These are phyloP conservation scores for Heliocidaris tuberculata DNA, from an alignment of 35 echinoderm and acorn worm species.

Conservation along the genomic window DNA sequence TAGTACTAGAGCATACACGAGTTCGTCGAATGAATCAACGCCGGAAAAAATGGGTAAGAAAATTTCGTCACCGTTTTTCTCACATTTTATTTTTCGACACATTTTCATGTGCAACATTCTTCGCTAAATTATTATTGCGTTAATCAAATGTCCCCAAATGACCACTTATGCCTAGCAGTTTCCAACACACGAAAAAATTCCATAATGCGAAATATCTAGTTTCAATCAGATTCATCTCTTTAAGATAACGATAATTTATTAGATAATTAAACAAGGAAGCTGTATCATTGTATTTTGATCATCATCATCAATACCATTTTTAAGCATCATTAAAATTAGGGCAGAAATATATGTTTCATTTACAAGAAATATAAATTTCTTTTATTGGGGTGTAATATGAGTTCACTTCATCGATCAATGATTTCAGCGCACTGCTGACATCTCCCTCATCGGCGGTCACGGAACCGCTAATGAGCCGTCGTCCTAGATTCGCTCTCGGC, in stretches of 20 bases:
- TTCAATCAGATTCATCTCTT: too few species aligned
- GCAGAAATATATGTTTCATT: not conserved
- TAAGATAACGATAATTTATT: too few species aligned
- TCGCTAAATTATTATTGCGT: not conserved
- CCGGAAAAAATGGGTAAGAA: constrained; percentile 41
- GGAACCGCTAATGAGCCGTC: constrained; percentile 34
- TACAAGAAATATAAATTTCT: not conserved
- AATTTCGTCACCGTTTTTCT: not conserved
- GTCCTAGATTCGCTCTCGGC: not conserved
- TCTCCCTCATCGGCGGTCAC: not conserved
- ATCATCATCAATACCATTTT: not conserved
- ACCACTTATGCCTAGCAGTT: not conserved
- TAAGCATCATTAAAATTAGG: not conserved
- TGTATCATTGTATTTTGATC: not conserved
- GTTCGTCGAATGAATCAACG: constrained; percentile 42
- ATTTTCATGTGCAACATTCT: constrained; percentile 35
- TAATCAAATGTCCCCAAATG: not conserved
- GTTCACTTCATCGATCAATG: not conserved
- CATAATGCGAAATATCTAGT: too few species aligned
- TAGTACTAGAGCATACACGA: constrained; percentile 30
- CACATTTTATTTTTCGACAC: not conserved
- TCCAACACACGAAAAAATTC: not conserved
- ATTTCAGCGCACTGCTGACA: not conserved
- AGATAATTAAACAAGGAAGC: not conserved
- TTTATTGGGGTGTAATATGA: not conserved